Evolutionary conservation across 2,797 vertebrate species (phyloP), one percentile per base, ranked within the genome.

Genomic region (Linurgus olivaceus): DNA sequence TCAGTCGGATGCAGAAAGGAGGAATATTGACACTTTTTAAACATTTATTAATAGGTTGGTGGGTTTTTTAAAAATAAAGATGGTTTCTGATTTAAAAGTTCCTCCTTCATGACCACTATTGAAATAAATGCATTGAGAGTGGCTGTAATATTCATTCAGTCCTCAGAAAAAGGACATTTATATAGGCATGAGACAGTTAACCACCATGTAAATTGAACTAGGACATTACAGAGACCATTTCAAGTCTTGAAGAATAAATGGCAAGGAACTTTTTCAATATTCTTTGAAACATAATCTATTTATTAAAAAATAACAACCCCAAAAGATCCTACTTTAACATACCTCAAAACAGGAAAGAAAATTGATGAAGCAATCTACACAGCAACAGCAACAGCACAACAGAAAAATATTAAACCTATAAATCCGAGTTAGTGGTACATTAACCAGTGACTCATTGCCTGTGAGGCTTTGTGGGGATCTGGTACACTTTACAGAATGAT

Each of bases 361-460:
- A 85, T 28, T 1, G 66, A 77, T 88, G 68, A 45, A 83, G 63
- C 67, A 75, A 77, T 86, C 63, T 63, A 44, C 59, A 59, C 83
- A 24, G 47, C 71, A 62, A 87, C 23, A 85, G 75, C 58, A 89
- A 55, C 11, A 4, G 50, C 9, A 16, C 74, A 72, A 77, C 58
- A 81, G 59, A 45, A 85, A 75, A 85, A 77, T 94, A 96, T 96
- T 91, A 96, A 94, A 88, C 52, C 86, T 50, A 92, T 93, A 96
- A 96, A 96, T 96, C 92, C 40, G 8, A 47, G 85, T 86, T 93
- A 96, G 75, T 35, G 16, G 72, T 28, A 47, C 67, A 79, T 88
- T 93, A 95, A 86, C 52, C 83, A 68, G 61, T 79, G 81, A 91
- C 28, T 80, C 58, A 57, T 33, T 55, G 81, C 50, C 78, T 77